Base-by-base conservation (phyloP, 2,113 vertebrate species). In the Phalacrocorax aristotelis region DNA sequence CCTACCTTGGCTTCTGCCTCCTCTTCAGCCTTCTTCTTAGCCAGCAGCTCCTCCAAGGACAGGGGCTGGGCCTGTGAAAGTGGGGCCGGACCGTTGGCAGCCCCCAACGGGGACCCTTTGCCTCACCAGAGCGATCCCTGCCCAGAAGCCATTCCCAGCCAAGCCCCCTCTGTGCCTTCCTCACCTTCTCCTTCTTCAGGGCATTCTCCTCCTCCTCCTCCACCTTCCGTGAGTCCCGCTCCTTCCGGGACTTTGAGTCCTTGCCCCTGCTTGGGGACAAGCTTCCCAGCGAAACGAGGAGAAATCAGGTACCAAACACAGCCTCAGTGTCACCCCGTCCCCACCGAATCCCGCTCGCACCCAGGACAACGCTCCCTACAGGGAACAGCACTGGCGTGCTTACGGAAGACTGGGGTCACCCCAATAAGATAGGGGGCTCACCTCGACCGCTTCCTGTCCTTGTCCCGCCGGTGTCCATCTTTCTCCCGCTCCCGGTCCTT, bases 11-110 rank as follows among this genome's bases (percentile, higher is more conserved):
- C 98, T 90, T 99, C 99, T 1, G 99, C 99, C 95, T 99, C 99
- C 79, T 99, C 99, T 54, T 99, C 99, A 42, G 99, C 99, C 88
- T 99, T 99, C 91, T 99, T 99, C 97, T 99, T 99, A 6, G 99
- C 99, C 65, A 99, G 97, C 94, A 99, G 98, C 97, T 99, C 99
- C 96, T 99, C 99, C 96, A 99, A 93, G 77, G 99, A 99, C 62
- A 99, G 97, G 0, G 99, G 99, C 90, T 99, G 99, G 13, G 98
- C 98, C 99, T 99, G 92, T 29, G 38, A 42, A 96, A 3, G 22
- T 3, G 40, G 64, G 42, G 55, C 9, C 5, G 0, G 13, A 70
- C 13, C 10, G 7, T 90, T 4, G 86, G 42, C 40, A 70, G 77
- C 40, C 36, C 90, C 20, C 32, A 11, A 3, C 0, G 0, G 32